Evolutionary conservation across 1,140 invertebrate species (phyloP).

Genomic region (Drosophila nikananu): DNA sequence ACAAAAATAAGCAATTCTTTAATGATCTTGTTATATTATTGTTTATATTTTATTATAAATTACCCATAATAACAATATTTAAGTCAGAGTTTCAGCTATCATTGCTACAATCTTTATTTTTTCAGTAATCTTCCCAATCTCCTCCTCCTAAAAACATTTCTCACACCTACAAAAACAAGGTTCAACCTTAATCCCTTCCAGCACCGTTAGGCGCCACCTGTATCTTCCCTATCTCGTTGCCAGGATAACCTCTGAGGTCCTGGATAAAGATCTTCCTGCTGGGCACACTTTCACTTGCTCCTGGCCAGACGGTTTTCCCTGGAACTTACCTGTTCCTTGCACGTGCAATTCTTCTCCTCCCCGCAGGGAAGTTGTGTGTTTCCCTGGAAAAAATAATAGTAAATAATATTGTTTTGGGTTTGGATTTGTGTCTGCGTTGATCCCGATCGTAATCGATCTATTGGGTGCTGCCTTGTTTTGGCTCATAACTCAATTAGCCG

Average conservation of each 20-base stretch:
- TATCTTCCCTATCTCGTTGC: conserved; percentile 17
- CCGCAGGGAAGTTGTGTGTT: conserved; percentile 12
- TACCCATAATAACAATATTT: not conserved
- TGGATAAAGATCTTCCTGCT: conserved; percentile 39
- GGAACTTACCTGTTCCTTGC: conserved; percentile 56
- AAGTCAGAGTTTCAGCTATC: no score
- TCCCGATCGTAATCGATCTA: conserved; percentile 72
- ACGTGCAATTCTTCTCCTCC: conserved; percentile 53
- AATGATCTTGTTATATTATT: not conserved
- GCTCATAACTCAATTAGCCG: conserved; percentile 77
- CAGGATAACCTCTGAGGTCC: conserved; percentile 15
- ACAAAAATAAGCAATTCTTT: no score
- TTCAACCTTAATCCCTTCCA: conserved; percentile 12
- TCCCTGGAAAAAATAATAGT: conserved; percentile 44
- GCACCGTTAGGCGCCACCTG: conserved; percentile 49
- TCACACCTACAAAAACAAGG: conserved; percentile 11
- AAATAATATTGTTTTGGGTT: conserved; percentile 50
- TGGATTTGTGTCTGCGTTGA: not conserved
- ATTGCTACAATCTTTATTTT: not conserved
- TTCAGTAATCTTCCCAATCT: not conserved
- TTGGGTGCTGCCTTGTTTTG: conserved; percentile 58
- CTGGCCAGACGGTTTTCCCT: conserved; percentile 28
- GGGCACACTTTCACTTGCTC: conserved; percentile 67
- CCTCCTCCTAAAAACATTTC: not conserved
- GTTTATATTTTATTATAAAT: not conserved